Base-by-base conservation (phyloP, 2,888 invertebrate genomes). In the Chrysopilus asiliformis region DNA sequence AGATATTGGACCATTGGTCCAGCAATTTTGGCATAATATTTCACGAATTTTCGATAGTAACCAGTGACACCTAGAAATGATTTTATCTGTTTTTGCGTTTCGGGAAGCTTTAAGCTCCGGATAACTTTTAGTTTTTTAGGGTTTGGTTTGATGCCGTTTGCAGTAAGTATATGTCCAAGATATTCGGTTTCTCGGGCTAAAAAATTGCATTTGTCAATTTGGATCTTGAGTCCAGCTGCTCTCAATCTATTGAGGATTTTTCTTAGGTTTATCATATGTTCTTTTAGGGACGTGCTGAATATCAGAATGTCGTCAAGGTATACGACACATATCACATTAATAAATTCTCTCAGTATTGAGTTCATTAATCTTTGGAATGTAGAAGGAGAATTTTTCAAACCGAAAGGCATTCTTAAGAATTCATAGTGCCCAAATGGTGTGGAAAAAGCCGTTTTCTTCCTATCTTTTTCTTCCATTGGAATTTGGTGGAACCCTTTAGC, bases 181-280 rank as follows among this genome's bases (percentile, higher is more conserved):
- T 28, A 36, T 15, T 35, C 28, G 2, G 34, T 39, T 17, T 17
- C 8, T 28, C 16, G 31, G 6, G 22, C 9, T 15, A 36, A 20
- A 20, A 39, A 39, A 14, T 32, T 27, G 4, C 36, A 39, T 19
- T 39, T 39, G 19, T 39, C 31, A 12, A 30, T 18, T 19, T 39
- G 34, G 7, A 39, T 32, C 27, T 34, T 34, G 4, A 39, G 18
- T 25, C 30, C 30, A 10, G 16, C 12, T 34, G 29, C 34, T 29
- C 41, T 38, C 12, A 49, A 32, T 34, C 39, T 43, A 25, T 50
- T 25, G 26, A 53, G 47, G 5, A 52, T 45, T 30, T 27, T 28
- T 32, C 39, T 40, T 28, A 50, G 30, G 15, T 31, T 43, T 25
- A 38, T 29, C 6, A 46, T 39, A 30, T 52, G 52, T 42, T 53